Conservation (phyloP, 1,140 invertebrate species). For the Penaeus indicus region DNA sequence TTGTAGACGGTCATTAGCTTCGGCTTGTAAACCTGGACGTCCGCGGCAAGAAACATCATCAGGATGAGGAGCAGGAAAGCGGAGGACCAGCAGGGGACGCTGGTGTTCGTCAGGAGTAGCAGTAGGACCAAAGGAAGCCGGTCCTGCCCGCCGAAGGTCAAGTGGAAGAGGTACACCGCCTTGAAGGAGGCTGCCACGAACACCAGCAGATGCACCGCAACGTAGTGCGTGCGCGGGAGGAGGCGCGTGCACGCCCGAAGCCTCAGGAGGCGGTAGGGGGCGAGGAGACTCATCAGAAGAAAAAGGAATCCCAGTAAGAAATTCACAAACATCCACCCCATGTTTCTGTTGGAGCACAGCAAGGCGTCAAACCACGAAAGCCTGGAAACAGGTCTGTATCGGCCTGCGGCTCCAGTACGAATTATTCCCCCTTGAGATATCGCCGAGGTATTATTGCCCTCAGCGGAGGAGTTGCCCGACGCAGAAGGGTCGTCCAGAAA, state of each 20-base stretch:
- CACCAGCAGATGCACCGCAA: conserved; percentile 45
- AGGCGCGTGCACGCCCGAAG: conserved; percentile 42
- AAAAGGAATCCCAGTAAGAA: conserved; percentile 45
- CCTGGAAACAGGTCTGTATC: neutral
- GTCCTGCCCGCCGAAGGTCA: conserved; percentile 40
- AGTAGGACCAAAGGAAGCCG: conserved; percentile 41
- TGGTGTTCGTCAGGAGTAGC: conserved; percentile 46
- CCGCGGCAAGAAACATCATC: conserved; percentile 56
- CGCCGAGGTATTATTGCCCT: neutral
- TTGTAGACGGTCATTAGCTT: conserved; percentile 49
- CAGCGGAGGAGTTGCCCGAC: neutral
- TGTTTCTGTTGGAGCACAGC: conserved; percentile 45
- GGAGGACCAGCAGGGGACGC: conserved; percentile 45
- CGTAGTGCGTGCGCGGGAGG: conserved; percentile 49
- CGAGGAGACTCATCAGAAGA: conserved; percentile 32
- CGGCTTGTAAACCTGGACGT: conserved; percentile 52
- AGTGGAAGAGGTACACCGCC: conserved; percentile 50
- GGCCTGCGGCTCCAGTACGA: neutral
- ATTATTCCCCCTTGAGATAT: neutral
- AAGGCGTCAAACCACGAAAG: conserved; percentile 49
- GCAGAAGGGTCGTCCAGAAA: neutral
- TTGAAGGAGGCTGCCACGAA: conserved; percentile 47
- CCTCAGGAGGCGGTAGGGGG: conserved; percentile 35
- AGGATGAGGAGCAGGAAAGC: conserved; percentile 47
- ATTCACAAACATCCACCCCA: conserved; percentile 46